Evolutionary conservation across 1,140 invertebrate genomes (phyloP), one percentile per base, ranked within the genome.

Genomic region (Heterodera carotae): DNA sequence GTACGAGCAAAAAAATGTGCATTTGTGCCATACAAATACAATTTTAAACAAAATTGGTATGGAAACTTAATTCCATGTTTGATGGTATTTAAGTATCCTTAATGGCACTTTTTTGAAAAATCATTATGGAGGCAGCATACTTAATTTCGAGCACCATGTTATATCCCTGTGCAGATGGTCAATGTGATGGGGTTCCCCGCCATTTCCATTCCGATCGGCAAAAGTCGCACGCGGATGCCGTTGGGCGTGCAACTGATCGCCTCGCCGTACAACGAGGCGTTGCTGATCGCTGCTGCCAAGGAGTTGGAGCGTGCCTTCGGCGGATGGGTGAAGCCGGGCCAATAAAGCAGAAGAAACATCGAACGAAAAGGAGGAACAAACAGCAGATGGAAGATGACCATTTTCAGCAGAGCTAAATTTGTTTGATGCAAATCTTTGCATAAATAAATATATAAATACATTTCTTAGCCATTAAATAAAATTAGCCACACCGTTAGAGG

Each of bases 161-260:
- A 12, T 5, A 15, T 12, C 48, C 25, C 3, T 18, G n/a, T 33
- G 8, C 62, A 69, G 48, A 53, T 80, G 53, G 77, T 78, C 36
- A 80, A 80, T 69, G 69, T 48, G 31, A n/a, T 80, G n/a, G 77
- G 36, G 12, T 66, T 80, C 27, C 79, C 79, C n/a, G 77, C 67
- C n/a, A 31, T 80, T 8, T 31, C 60, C 8, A 31, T 56, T 77
- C 90, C 95, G 91, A 89, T 97, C 85, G 95, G 95, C 36, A 66
- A 66, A 33, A 15, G 29, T 7, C 12, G 29, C 69, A 53, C 10
- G 82, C 94, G 94, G 3, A 88, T 97, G 76, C 95, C 95, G 0
- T 90, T 97, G 81, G 94, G 94, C 53, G 90, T 96, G 73, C 94
- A 97, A 86, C 91, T 92, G 29, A 79, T 80, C 62, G 76, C 81